phyloP scores from a whole-genome alignment of 92 coral and sea anemone species.

The Paragorgia papillata region DNA sequence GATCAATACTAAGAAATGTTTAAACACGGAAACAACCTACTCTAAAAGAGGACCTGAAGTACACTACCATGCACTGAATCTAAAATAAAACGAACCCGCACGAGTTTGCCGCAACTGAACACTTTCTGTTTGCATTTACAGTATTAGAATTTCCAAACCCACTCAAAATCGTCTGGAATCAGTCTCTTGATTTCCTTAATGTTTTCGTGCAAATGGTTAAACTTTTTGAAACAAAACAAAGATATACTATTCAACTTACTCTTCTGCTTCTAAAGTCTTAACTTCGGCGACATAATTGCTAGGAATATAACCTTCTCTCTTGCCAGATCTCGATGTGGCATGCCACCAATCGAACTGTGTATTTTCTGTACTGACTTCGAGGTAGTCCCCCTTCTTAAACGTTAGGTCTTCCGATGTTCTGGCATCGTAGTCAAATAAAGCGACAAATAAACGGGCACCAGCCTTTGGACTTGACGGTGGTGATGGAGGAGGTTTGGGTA shows the following conservation, averaged over 20 bases:
- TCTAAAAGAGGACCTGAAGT: too few relatives aligned
- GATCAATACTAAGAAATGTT: too few relatives aligned
- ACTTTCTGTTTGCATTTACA: background rate
- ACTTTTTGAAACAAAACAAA: background rate
- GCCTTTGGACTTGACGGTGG: constrained; percentile 60
- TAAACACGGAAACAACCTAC: too few relatives aligned
- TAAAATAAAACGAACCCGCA: too few relatives aligned
- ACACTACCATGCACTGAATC: too few relatives aligned
- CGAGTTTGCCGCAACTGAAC: background rate
- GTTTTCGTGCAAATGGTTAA: background rate
- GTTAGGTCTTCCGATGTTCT: constrained; percentile 95
- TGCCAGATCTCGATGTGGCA: constrained; percentile 75
- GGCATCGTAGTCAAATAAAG: constrained; percentile 93
- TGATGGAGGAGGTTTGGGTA: constrained; percentile 34
- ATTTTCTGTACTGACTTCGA: constrained; percentile 82
- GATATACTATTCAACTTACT: constrained; percentile 63
- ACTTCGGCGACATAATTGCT: constrained; percentile 93
- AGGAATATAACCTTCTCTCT: constrained; percentile 83
- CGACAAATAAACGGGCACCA: constrained; percentile 68
- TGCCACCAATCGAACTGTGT: constrained; percentile 92
- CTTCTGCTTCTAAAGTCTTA: constrained; percentile 91
- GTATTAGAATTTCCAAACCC: background rate
- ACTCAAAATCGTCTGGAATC: background rate
- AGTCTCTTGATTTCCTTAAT: constrained; percentile 4
- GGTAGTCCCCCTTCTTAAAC: constrained; percentile 90